phyloP scores from a whole-genome alignment of 1,140 invertebrate genomes.

The Mizuhopecten yessoensis region DNA sequence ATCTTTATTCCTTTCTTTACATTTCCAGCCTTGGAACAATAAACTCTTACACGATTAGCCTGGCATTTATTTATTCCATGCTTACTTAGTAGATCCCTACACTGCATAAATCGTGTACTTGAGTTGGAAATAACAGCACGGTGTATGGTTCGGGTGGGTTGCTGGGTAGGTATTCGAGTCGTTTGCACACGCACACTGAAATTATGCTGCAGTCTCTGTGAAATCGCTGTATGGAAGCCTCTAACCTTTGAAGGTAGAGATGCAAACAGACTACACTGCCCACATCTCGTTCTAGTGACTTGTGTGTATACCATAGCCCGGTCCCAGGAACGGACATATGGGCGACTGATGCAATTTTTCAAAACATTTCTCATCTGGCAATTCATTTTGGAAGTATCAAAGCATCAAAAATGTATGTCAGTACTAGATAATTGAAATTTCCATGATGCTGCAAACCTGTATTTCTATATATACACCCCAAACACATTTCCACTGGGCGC shows the following conservation, averaged over 20 bases:
- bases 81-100: not conserved
- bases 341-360: not conserved
- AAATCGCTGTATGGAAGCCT: not conserved
- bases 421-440: not conserved
- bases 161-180: not conserved
- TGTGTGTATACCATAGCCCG: not conserved
- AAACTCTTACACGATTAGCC: not conserved
- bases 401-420: not conserved
- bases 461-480: not conserved
- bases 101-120: not conserved
- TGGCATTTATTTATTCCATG: not conserved
- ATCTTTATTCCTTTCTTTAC: slow-evolving; percentile 30
- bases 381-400: not conserved
- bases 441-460: not conserved
- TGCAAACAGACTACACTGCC: not conserved
- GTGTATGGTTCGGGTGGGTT: not conserved
- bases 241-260: not conserved
- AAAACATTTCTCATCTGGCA: not conserved
- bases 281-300: not conserved
- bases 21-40: not conserved
- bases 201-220: not conserved
- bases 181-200: not conserved
- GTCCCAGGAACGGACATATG: not conserved
- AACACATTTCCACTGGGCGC: not conserved
- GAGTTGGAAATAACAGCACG: not conserved